phyloP scores from a whole-genome alignment of 2,113 vertebrate genomes.

The Chionis minor region DNA sequence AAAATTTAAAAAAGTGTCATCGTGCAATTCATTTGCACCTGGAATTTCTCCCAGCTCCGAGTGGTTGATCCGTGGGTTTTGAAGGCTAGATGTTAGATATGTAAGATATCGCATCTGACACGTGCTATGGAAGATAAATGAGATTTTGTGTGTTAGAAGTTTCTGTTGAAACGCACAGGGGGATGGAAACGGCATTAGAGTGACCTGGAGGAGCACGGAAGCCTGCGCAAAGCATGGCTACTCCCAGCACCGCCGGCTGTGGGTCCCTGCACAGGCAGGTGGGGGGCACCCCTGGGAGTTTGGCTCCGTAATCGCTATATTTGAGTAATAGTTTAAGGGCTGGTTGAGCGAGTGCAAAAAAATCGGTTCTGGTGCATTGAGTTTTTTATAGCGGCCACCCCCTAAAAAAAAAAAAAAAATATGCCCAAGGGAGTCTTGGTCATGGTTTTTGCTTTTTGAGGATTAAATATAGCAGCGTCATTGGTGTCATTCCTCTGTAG shows the following conservation, averaged over 20 bases:
- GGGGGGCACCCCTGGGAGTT: not conserved
- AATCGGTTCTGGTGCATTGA: not conserved
- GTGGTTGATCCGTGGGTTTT: not conserved
- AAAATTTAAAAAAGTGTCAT: not conserved
- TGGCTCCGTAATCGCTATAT: not conserved
- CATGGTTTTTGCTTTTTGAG: constrained; percentile 37
- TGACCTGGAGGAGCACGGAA: not conserved
- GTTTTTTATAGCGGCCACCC: not conserved
- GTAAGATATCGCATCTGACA: accelerated
- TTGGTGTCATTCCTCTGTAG: constrained; percentile 13
- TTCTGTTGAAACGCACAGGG: not conserved
- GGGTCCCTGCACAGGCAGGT: not conserved
- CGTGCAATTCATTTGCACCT: not conserved
- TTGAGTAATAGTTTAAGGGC: not conserved
- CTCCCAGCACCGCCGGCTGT: too few relatives aligned
- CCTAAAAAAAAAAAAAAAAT: not conserved
- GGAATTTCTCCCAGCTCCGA: not conserved
- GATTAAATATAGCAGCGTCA: constrained; percentile 21
- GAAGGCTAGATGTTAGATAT: accelerated
- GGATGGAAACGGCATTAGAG: not conserved
- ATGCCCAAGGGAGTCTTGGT: not conserved
- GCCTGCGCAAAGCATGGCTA: accelerated
- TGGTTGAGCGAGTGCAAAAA: not conserved
- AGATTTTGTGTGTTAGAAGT: not conserved
- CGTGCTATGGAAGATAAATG: not conserved